Evolutionary conservation across 2,888 invertebrate genomes (phyloP), one percentile per base, ranked within the genome.

Genomic region (Idaea dimidiata): DNA sequence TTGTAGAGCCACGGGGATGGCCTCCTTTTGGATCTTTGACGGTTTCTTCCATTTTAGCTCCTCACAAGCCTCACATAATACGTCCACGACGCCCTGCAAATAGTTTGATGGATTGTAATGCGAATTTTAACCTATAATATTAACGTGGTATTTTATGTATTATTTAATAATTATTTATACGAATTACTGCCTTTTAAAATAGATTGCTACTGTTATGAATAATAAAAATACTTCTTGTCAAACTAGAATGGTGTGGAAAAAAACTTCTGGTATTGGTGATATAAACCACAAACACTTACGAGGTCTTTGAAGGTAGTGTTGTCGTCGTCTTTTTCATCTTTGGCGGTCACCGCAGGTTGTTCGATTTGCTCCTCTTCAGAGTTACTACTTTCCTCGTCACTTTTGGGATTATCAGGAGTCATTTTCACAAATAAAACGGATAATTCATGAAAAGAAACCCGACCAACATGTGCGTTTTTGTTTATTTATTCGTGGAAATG

Each of bases 31-130:
- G 77, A 99, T 99, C 91, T 97, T 98, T 0, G 99, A 97, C 0
- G 99, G 99, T 24, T 92, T 88, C 79, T 96, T 97, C 99, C 99
- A 99, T 94, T 98, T 98, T 68, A 99, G 89, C 70, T 97, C 95
- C 72, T 95, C 95, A 83, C 99, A 99, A 0, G 99, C 97, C 88
- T 97, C 96, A 78, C 97, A 97, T 54, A 99, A 87, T 0, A 96
- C 95, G 72, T 99, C 99, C 7, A 96, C 95, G 16, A 99, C 91
- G 31, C 99, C 99, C 98, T 98, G 78, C 60, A 80, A 76, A 61
- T 18, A 57, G 31, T 18, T 65, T 0, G 54, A 31, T 57, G 14
- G 5, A 16, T 54, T 17, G 24, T 32, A 60, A 60, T 59, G 57
- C 17, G 6, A 65, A 70, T 64, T n/a, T 72, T 78, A 79, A 82